Evolutionary conservation across 2,888 invertebrate species (phyloP).

Genomic region (Vesta saturnalis): DNA sequence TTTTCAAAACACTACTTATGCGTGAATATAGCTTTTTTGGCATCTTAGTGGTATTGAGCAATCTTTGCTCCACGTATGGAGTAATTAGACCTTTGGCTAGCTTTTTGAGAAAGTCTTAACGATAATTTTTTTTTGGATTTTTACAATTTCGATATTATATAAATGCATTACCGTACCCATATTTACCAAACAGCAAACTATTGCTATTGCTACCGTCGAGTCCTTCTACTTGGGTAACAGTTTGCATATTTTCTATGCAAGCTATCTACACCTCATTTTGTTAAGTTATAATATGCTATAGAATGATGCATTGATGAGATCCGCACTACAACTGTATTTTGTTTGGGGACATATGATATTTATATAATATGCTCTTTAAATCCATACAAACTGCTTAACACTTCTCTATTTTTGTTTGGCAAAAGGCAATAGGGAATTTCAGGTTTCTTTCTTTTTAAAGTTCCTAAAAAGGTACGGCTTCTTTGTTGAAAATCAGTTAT

Average conservation of each 20-base stretch:
- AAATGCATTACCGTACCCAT: conserved; percentile 3
- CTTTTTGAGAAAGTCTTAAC: background rate
- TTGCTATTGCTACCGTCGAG: background rate
- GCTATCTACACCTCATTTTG: conserved; percentile 6
- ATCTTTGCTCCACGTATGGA: background rate
- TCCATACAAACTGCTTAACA: conserved; percentile 1
- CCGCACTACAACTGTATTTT: conserved; percentile 7
- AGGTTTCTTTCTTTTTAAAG: conserved; percentile 32
- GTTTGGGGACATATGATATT: background rate
- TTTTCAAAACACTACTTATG: background rate
- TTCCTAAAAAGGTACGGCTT: conserved; percentile 42
- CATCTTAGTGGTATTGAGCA: background rate
- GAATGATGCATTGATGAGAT: conserved; percentile 18
- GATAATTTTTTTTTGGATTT: background rate
- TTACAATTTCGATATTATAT: conserved; percentile 4
- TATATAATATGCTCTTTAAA: background rate
- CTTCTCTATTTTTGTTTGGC: conserved; percentile 24
- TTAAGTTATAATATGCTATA: background rate
- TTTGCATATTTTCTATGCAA: conserved; percentile 10
- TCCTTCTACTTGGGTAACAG: background rate
- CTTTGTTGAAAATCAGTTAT: conserved; percentile 34
- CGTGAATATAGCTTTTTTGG: conserved; percentile 1
- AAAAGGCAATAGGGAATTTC: conserved; percentile 41
- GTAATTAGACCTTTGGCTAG: background rate
- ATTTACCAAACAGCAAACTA: background rate